Base-by-base conservation (phyloP, 2,797 vertebrate genomes). In the Crenichthys baileyi region DNA sequence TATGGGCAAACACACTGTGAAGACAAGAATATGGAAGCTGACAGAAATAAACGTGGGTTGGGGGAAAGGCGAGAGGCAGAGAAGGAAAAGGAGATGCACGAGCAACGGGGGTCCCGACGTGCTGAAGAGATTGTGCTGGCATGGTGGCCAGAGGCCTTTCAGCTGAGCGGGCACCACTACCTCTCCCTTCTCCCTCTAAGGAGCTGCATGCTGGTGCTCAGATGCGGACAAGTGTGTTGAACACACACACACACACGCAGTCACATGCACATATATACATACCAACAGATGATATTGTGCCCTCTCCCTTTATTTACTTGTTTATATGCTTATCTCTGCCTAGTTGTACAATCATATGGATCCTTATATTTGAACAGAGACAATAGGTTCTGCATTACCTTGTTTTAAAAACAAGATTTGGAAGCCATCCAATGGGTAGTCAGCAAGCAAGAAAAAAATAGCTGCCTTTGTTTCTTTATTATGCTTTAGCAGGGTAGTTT, bases 1-100 rank as follows among this genome's bases (percentile, higher is more conserved):
- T 78, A 92, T 4, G 79, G 89, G 89, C 92, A 95, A 94, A 95
- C 91, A 53, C 70, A 87, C 92, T 91, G 90, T 95, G 94, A 95
- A 93, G 91, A 95, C 93, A 87, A 96, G 93, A 95, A 96, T 95
- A 96, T 95, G 95, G 95, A 96, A 95, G 88, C 91, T 96, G 95
- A 96, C 96, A 95, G 93, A 95, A 96, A 92, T 95, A 95, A 95
- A 95, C 63, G 91, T 78, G 94, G 90, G 92, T 89, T 92, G 86
- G 93, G 89, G 92, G 94, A 87, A 89, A 89, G 84, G 91, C 86
- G 88, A 91, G 88, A 81, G 85, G 80, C 79, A 87, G 86, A 77
- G 79, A 84, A 82, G 79, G 86, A 85, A 79, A 81, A 82, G 82
- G 85, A 92, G 87, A 86, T 2, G 83, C 71, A 83, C 72, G 4